Evolutionary conservation across 2,113 vertebrate species (phyloP).

Genomic region (Cryptomyrus ogoouensis): DNA sequence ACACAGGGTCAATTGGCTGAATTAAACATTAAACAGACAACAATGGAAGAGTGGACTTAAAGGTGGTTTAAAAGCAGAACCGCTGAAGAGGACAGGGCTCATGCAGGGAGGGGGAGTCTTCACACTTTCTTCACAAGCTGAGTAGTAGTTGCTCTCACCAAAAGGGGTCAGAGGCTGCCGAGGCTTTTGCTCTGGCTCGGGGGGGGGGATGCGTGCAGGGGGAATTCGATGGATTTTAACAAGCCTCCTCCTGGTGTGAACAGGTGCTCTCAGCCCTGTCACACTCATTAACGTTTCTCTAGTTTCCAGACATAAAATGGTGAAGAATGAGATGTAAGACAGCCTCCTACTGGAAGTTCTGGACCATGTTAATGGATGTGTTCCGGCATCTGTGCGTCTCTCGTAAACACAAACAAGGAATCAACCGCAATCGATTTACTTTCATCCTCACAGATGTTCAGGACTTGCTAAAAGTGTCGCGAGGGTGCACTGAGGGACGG

Average conservation of each 20-base stretch:
- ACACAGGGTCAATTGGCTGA: constrained; percentile 35
- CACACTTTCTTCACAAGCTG: neutral
- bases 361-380: neutral
- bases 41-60: constrained; percentile 18
- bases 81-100: neutral
- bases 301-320: neutral
- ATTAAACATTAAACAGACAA: constrained; percentile 43
- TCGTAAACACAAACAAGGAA: neutral
- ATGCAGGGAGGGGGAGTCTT: neutral
- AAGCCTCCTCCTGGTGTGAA: neutral
- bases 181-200: neutral
- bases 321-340: neutral
- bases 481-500: neutral
- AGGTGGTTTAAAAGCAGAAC: neutral
- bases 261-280: neutral
- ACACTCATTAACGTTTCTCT: neutral
- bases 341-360: neutral
- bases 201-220: neutral
- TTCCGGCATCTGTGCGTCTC: neutral
- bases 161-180: neutral
- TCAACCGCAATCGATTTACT: neutral
- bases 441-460: neutral
- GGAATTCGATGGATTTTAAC: neutral
- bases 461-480: neutral
- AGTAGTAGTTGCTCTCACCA: neutral